Conservation (phyloP, 2,888 invertebrate genomes). For the Scaptodrosophila latifasciaeformis region DNA sequence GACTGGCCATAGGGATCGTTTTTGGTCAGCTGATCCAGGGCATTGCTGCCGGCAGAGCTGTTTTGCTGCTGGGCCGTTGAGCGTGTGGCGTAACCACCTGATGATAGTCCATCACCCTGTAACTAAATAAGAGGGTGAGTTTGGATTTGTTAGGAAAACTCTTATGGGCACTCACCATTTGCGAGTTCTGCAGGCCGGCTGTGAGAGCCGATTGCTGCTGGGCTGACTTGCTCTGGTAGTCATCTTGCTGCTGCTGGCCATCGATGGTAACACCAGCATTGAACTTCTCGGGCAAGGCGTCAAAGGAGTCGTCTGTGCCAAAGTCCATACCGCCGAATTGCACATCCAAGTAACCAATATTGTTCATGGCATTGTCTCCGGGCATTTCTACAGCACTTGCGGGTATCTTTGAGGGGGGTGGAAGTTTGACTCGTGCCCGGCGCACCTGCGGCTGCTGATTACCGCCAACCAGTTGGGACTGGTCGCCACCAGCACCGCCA, state of each 20-base stretch:
- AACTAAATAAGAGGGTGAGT: slow-evolving; percentile 11
- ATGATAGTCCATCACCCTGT: slow-evolving; percentile 70
- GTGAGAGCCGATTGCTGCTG: slow-evolving; percentile 62
- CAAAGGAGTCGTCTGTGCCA: slow-evolving; percentile 76
- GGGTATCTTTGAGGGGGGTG: slow-evolving; percentile 94
- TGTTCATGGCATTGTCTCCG: slow-evolving; percentile 83
- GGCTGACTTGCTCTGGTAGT: slow-evolving; percentile 72
- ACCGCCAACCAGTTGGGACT: slow-evolving; percentile 50
- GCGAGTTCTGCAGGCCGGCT: slow-evolving; percentile 71
- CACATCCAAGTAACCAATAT: slow-evolving; percentile 88
- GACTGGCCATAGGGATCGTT: slow-evolving; percentile 74
- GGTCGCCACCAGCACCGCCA: slow-evolving; percentile 43
- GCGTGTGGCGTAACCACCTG: slow-evolving; percentile 68
- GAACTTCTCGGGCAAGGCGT: slow-evolving; percentile 74
- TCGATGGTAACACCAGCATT: slow-evolving; percentile 70
- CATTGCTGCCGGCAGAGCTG: slow-evolving; percentile 46
- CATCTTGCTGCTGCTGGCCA: slow-evolving; percentile 67
- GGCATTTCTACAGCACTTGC: slow-evolving; percentile 98
- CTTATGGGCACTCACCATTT: slow-evolving; percentile 64
- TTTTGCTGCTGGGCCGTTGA: slow-evolving; percentile 60
- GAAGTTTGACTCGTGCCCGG: slow-evolving; percentile 82
- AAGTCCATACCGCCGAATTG: slow-evolving; percentile 94
- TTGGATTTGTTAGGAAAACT: background rate
- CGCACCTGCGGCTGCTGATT: slow-evolving; percentile 74
- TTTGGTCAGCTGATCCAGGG: slow-evolving; percentile 73